A percentile compares a stretch with the other conserved stretches of the same genome.
These are phyloP conservation scores for Orchesella flavescens DNA, from an alignment of 2,888 invertebrate genomes.

Conservation along the genomic window DNA sequence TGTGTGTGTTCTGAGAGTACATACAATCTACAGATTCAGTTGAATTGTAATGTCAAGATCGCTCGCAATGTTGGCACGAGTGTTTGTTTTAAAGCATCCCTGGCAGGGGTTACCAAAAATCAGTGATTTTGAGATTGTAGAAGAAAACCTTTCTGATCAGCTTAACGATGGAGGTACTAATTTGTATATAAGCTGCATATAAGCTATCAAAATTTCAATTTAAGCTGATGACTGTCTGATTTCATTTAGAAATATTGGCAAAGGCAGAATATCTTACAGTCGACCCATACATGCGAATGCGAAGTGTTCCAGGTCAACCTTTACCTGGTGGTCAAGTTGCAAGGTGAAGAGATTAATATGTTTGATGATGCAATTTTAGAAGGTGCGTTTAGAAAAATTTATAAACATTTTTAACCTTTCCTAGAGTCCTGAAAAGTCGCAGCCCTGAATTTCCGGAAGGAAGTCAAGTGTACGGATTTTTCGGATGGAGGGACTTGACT, in stretches of 20 bases:
- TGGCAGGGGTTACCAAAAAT: constrained; percentile 76
- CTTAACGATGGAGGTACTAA: constrained; percentile 81
- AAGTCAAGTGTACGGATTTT: constrained; percentile 78
- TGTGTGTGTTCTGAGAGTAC: no score
- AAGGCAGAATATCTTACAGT: constrained; percentile 83
- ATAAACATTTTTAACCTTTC: not conserved
- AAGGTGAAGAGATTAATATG: constrained; percentile 76
- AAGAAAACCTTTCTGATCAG: constrained; percentile 79
- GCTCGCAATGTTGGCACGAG: constrained; percentile 51
- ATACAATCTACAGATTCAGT: not conserved
- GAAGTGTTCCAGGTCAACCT: constrained; percentile 77
- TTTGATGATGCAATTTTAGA: not conserved
- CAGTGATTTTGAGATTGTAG: constrained; percentile 80
- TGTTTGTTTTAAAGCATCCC: constrained; percentile 53
- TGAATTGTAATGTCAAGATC: constrained; percentile 39
- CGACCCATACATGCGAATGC: constrained; percentile 81
- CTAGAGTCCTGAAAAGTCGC: constrained; percentile 81
- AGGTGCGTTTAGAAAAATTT: not conserved
- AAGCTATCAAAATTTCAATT: not conserved
- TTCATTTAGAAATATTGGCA: constrained; percentile 76
- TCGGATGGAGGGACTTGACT: constrained; percentile 81
- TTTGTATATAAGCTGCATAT: not conserved
- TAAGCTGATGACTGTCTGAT: not conserved
- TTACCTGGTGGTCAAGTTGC: constrained; percentile 84
- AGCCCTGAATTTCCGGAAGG: constrained; percentile 81